Conservation (phyloP, 2,113 vertebrate species). For the Salvator merianae region DNA sequence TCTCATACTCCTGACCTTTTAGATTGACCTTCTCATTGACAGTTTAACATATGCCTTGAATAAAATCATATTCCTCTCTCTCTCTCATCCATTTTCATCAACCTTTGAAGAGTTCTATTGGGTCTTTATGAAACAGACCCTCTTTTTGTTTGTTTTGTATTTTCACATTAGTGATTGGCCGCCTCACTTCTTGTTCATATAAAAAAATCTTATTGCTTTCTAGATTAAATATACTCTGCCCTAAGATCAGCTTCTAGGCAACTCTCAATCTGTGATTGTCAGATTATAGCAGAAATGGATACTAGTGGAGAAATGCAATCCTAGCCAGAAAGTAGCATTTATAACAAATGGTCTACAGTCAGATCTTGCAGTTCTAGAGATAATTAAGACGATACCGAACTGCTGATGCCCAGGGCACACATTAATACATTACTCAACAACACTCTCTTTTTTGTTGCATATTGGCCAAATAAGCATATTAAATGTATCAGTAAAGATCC, state of each 20-base stretch:
- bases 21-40: not conserved
- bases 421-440: no score
- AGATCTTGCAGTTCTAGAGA: not conserved
- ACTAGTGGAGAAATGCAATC: not conserved
- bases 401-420: not conserved
- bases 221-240: not conserved
- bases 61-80: not conserved
- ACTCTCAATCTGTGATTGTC: rapidly evolving
- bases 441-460: no score
- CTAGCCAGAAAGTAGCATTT: not conserved
- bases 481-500: no score
- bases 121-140: not conserved
- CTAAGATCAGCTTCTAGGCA: not conserved
- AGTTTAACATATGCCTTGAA: not conserved
- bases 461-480: no score
- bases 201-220: not conserved
- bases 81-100: not conserved
- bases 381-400: not conserved
- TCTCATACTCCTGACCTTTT: slow-evolving; percentile 3
- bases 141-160: no score
- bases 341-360: not conserved
- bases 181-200: not conserved
- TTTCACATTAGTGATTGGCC: not conserved
- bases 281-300: not conserved
- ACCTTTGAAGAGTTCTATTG: not conserved